Percentiles rank a stretch among this genome's conserved stretches.
Conservation (phyloP, 1,140 invertebrate species). For the Propsilocerus akamusi region DNA sequence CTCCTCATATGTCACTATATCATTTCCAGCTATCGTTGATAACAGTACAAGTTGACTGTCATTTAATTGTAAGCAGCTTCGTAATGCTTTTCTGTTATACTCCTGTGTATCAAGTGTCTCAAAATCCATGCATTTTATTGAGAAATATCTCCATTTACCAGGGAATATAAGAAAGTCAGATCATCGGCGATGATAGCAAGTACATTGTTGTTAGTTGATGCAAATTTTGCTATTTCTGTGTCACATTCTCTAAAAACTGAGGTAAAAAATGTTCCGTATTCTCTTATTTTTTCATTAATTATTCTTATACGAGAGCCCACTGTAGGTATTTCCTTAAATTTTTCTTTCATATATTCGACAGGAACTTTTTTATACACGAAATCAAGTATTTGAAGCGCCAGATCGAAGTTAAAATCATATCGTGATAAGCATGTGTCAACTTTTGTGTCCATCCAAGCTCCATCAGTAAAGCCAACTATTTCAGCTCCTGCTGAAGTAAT, state of each 20-base stretch:
- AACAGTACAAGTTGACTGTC: not conserved
- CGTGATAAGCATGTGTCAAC: not conserved
- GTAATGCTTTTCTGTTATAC: not conserved
- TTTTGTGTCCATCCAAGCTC: not conserved
- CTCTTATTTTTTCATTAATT: not conserved
- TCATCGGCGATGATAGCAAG: not conserved
- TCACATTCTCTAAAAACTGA: not conserved
- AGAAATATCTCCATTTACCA: not conserved
- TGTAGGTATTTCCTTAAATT: not conserved
- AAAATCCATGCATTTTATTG: not conserved
- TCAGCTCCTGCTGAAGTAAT: not conserved
- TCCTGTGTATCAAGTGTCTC: not conserved
- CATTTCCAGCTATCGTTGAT: not conserved
- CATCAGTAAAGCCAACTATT: not conserved
- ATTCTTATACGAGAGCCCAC: not conserved
- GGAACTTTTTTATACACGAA: not conserved
- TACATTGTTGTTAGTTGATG: not conserved
- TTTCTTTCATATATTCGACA: not conserved
- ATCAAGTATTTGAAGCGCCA: not conserved
- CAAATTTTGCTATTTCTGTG: not conserved
- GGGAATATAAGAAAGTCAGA: not conserved
- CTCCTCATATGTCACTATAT: not conserved
- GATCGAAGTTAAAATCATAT: not conserved
- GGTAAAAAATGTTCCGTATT: not conserved
- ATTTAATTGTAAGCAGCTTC: not conserved